Evolutionary conservation across 1,140 invertebrate species (phyloP), one percentile per base, ranked within the genome.

Genomic region (Phenacoccus solenopsis): DNA sequence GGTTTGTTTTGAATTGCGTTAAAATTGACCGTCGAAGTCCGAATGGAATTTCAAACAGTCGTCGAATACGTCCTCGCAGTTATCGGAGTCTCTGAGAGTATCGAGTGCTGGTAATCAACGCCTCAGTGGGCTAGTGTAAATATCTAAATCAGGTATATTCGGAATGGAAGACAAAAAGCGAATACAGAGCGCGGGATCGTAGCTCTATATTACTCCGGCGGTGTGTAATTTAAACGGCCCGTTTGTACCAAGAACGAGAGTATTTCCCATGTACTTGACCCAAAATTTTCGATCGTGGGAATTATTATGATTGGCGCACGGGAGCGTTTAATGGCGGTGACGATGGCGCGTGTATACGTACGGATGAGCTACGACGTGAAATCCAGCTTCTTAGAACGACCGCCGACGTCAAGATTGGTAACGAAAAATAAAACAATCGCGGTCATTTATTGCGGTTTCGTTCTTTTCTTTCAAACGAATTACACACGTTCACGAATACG

Each of bases 231-330:
- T 49, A 49, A 49, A 49, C 20, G 38, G 38, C 38, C n/a, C 16
- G 20, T 49, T 49, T 49, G 38, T 49, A n/a, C 38, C 38, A n/a
- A 16, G 20, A 16, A 49, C 38, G 16, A 49, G 16, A 49, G 38
- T 49, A 49, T 49, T 27, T 64, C 59, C 16, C 59, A 64, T 64
- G 59, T 27, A 64, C 59, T 64, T 64, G 59, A 64, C 59, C 59
- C 59, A 64, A 64, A 64, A 64, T 64, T 64, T 64, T 64, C 21
- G 25, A 25, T 64, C 59, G 59, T 64, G 59, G 59, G 59, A 64
- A 64, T 64, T 64, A 64, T 25, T 64, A 64, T 64, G 25, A 64
- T 64, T 64, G 20, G 22, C 10, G 59, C 59, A 25, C 25, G 22
- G 25, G 59, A 64, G 59, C 59, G 59, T 64, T 64, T 64, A 64